Evolutionary conservation across 2,888 invertebrate genomes (phyloP).

Genomic region (Aspidiotus destructor): DNA sequence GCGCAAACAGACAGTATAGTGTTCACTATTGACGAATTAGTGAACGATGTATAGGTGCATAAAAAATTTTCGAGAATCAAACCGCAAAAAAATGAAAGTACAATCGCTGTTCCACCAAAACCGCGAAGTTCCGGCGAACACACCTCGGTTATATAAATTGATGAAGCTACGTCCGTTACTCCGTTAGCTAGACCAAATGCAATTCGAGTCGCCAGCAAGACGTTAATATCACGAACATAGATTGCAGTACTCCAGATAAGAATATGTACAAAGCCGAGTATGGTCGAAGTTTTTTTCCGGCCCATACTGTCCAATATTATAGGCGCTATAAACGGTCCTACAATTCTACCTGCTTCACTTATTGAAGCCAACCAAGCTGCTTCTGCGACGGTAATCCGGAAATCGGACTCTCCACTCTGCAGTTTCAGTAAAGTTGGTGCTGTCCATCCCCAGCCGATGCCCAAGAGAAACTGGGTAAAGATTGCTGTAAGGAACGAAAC

Average conservation of each 20-base stretch:
- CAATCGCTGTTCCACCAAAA: too few species aligned
- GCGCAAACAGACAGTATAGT: too few species aligned
- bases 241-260: conserved; percentile 2
- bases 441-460: conserved; percentile 20
- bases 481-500: too few species aligned
- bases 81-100: background rate
- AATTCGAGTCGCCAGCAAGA: too few species aligned
- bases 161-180: too few species aligned
- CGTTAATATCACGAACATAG: background rate
- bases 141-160: too few species aligned
- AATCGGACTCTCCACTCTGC: background rate
- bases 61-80: conserved; percentile 36
- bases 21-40: conserved; percentile 7
- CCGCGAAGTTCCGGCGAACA: too few species aligned
- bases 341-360: conserved; percentile 12
- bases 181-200: too few species aligned
- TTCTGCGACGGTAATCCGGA: background rate
- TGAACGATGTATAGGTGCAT: conserved; percentile 35
- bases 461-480: conserved; percentile 10
- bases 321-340: conserved; percentile 6
- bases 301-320: background rate
- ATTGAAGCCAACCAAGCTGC: conserved; percentile 18
- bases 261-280: background rate
- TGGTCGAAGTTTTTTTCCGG: conserved; percentile 1
- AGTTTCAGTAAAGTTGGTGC: conserved; percentile 14